Conservation (phyloP, 1,140 invertebrate genomes). For the Aradophagus sp. region DNA sequence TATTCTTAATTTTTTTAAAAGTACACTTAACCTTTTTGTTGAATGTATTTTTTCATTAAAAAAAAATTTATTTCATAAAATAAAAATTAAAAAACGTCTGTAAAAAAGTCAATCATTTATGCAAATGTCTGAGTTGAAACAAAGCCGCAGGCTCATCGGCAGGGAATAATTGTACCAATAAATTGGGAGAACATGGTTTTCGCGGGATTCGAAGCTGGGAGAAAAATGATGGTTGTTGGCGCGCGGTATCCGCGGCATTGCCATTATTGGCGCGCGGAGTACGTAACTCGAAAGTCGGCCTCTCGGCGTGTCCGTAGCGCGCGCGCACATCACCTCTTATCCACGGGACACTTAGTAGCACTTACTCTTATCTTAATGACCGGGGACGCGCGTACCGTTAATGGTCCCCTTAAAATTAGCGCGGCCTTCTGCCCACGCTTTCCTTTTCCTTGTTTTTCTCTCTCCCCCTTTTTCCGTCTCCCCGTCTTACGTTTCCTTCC, state of each 20-base stretch:
- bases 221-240: constrained; percentile 47
- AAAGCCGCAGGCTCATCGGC: background rate
- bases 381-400: constrained; percentile 71
- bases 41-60: too few relatives aligned
- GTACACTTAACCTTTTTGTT: too few relatives aligned
- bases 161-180: constrained; percentile 41
- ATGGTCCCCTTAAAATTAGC: constrained; percentile 74
- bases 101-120: constrained; percentile 32
- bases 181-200: constrained; percentile 38
- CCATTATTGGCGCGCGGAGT: constrained; percentile 56
- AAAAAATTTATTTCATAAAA: too few relatives aligned
- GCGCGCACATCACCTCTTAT: constrained; percentile 64
- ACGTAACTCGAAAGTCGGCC: constrained; percentile 51
- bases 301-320: constrained; percentile 28
- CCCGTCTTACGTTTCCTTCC: constrained; percentile 23
- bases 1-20: too few relatives aligned
- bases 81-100: too few relatives aligned
- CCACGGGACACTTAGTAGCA: constrained; percentile 75
- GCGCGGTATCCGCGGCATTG: constrained; percentile 47
- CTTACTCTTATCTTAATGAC: constrained; percentile 76
- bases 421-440: constrained; percentile 43
- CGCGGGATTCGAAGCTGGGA: constrained; percentile 1
- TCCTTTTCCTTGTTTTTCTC: constrained; percentile 36
- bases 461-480: constrained; percentile 40
- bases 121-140: constrained; percentile 14